Evolutionary conservation across 64 coral and sea anemone genomes (phyloP), one percentile per base, ranked within the genome.

Genomic region (Montipora foliosa): DNA sequence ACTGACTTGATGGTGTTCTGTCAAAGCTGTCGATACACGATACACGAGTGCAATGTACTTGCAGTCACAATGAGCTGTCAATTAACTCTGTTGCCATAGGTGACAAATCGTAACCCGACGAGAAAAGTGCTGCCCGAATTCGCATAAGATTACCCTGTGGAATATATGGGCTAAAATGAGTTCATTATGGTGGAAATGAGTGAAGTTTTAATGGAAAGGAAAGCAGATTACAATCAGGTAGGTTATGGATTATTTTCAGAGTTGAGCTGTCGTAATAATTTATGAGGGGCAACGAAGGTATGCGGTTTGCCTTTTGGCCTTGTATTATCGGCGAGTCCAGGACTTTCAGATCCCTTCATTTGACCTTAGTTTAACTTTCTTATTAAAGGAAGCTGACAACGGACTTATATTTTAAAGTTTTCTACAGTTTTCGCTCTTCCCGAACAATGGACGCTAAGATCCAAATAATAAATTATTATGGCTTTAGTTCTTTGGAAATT

Each of bases 151-250:
- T n/a, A 9, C 10, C 15, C 58, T 2, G 13, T 67, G 6, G 49
- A 67, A 50, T 17, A 37, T 37, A 86, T 86, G 64, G 82, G 82
- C 16, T 86, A 45, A 67, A 48, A 50, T 72, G 62, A 45, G 19
- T 14, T 52, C 82, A 86, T 13, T 71, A 86, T 86, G 82, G 67
- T 86, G 0, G 82, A 86, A 86, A 86, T 86, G 82, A 72, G 62
- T 72, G 62, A 86, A 50, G 29, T 86, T 70, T 86, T 86, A 86
- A 86, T 86, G 82, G 82, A 86, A 86, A 86, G 82, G 19, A 86
- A 86, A 50, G 82, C 17, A 86, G 82, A 86, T 47, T 86, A 86
- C 68, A 86, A 46, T 86, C 82, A 86, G 82, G 82, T 86, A 71
- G 19, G 82, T 8, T 21, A 3, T 67, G 6, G 8, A 51, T 11